Percentiles rank a stretch among this genome's conserved stretches.
These are phyloP conservation scores for Stenodema calcarata DNA, from an alignment of 2,888 invertebrate genomes.

Conservation along the genomic window DNA sequence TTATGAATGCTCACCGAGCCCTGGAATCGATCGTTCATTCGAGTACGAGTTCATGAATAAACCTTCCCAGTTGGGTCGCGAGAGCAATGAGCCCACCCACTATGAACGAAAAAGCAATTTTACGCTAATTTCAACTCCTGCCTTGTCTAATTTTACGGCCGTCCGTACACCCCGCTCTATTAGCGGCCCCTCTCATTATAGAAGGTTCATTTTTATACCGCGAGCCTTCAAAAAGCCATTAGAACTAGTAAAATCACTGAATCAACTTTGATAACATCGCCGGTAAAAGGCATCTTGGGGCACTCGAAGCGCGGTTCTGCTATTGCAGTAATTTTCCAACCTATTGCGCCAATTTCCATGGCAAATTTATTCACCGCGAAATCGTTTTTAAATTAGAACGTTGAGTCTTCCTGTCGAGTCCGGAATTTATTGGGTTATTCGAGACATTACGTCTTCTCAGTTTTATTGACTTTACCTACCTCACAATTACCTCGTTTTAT, in stretches of 20 bases:
- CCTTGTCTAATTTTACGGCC: not conserved
- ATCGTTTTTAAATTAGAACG: not conserved
- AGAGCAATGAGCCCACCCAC: conserved; percentile 20
- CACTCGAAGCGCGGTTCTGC: not conserved
- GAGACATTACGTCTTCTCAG: too few species aligned
- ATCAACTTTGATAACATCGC: not conserved
- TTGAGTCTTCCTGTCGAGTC: too few species aligned
- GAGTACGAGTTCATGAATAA: not conserved
- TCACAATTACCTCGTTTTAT: too few species aligned
- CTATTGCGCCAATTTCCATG: not conserved
- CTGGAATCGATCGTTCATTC: not conserved
- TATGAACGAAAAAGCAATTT: conserved; percentile 26
- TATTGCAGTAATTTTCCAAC: not conserved
- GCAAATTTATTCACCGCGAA: not conserved
- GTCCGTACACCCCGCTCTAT: not conserved
- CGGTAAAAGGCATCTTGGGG: not conserved
- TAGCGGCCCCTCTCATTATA: not conserved
- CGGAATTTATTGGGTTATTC: too few species aligned
- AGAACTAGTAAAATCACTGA: not conserved
- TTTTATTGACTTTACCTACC: too few species aligned
- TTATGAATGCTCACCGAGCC: not conserved
- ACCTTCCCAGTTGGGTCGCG: not conserved
- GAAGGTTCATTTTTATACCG: not conserved
- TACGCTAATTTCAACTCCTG: conserved; percentile 19
- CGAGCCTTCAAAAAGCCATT: not conserved